Conservation (phyloP, 2,888 invertebrate genomes). For the Sicus ferrugineus region DNA sequence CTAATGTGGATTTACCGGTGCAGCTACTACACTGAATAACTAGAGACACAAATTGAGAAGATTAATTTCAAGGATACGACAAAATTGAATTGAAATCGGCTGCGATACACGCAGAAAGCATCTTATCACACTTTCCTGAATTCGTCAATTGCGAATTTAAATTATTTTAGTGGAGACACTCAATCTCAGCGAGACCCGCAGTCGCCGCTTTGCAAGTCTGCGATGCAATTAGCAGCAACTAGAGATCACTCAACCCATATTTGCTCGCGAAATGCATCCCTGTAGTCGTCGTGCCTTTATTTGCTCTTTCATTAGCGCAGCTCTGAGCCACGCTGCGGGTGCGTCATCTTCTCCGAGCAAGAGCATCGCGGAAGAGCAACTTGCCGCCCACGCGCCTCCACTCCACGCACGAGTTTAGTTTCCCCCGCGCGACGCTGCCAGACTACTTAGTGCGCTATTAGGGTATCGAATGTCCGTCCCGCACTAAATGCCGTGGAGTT, state of each 20-base stretch:
- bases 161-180: too few relatives aligned
- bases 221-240: constrained; percentile 18
- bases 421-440: neutral
- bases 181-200: too few relatives aligned
- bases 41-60: too few relatives aligned
- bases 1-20: too few relatives aligned
- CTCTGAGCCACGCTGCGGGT: neutral
- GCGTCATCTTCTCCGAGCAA: neutral
- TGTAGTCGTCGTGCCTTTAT: neutral
- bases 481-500: constrained; percentile 34
- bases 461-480: constrained; percentile 57
- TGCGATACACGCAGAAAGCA: too few relatives aligned
- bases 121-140: too few relatives aligned
- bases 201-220: too few relatives aligned
- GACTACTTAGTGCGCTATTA: constrained; percentile 61
- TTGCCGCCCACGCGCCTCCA: neutral
- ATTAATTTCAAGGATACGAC: too few relatives aligned
- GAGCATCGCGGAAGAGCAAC: neutral
- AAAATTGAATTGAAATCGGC: too few relatives aligned
- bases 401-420: neutral
- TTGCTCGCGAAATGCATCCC: neutral
- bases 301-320: neutral
- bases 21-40: too few relatives aligned
- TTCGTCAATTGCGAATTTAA: too few relatives aligned
- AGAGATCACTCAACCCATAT: neutral